Base-by-base conservation (phyloP, 2,888 invertebrate genomes). In the Eumacrocentrus americanus region DNA sequence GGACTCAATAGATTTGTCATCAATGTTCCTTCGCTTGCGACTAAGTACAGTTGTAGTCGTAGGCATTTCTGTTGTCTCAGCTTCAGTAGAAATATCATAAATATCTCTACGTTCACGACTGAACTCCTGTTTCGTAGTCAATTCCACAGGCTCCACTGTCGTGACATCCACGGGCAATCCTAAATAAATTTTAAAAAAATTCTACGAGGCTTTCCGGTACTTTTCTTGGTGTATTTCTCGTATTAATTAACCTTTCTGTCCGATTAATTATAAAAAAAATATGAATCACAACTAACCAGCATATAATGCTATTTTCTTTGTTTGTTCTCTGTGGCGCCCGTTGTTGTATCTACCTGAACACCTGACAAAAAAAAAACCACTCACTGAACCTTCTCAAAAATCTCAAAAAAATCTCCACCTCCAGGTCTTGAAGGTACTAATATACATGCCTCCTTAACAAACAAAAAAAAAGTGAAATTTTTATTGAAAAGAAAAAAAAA, bases 361-460 rank as follows among this genome's bases (percentile, higher is more conserved):
- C 77, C 77, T 74, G 77, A 75, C 72, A 73, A 76, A 62, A 67
- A 63, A 68, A 76, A 76, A 77, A 78, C 78, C 77, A 78, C 73
- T 77, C 73, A 78, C 74, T 78, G 77, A 77, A 78, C 77, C 76
- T n/a, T 78, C 76, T 78, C 74, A 77, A 77, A 75, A 74, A 76
- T 77, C 71, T 77, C 75, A 76, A 76, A 76, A 76, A 77, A 75
- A 60, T 55, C 74, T 78, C 77, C 77, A 77, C 74, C 77, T 79
- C 75, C 78, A 79, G 79, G 79, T 79, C 77, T 79, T 79, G 78
- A 79, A 79, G 79, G 79, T 79, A 79, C 75, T 77, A 76, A 77
- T 18, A 73, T 76, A 75, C 75, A 76, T 73, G 74, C 74, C 75
- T 77, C 78, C 75, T 78, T 76, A 75, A 71, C 71, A 68, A 74